Evolutionary conservation across 1,140 invertebrate genomes (phyloP), one percentile per base, ranked within the genome.

Genomic region (Monomorium pharaonis): DNA sequence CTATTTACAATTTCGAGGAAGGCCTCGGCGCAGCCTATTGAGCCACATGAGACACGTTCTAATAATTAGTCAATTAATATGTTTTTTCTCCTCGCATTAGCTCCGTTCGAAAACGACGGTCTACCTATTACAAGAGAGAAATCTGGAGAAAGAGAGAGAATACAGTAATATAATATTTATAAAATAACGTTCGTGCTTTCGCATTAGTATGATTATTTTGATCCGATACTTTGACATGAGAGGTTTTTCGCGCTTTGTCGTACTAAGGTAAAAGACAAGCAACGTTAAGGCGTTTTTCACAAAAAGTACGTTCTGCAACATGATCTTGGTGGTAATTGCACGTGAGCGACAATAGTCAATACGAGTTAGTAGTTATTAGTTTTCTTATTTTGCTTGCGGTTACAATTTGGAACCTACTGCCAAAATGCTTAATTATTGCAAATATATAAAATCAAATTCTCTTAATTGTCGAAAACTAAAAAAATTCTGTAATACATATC

Each of bases 201-300:
- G 21, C 42, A 77, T 18, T 63, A 76, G 21, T 84, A 77, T 47
- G 7, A 75, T 84, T 37, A 83, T 84, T 84, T 84, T 84, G 70
- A 84, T 77, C 70, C 81, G 33, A 44, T 77, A 76, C 70, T 76
- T 84, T 84, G 74, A 84, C 74, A 77, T 77, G 80, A 51, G 16
- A 74, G 54, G 37, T 75, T 60, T 67, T 5, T 47, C 30, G 69
- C 51, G 37, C 37, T 84, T 54, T 49, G 24, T 44, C 37, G 51
- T 47, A 75, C 1, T 84, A 84, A 75, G 56, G 7, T 76, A 76
- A 84, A 72, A 84, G 67, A 74, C 70, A 83, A 37, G 18, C 63
- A 67, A 67, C 37, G 37, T 44, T 67, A 67, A 67, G 63, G 63
- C 63, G 12, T 67, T 27, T 44, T 47, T 24, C 2, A 60, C 4